These are phyloP conservation scores for Gallinago solitaria DNA, from an alignment of 2,797 vertebrate genomes.

Conservation along the genomic window DNA sequence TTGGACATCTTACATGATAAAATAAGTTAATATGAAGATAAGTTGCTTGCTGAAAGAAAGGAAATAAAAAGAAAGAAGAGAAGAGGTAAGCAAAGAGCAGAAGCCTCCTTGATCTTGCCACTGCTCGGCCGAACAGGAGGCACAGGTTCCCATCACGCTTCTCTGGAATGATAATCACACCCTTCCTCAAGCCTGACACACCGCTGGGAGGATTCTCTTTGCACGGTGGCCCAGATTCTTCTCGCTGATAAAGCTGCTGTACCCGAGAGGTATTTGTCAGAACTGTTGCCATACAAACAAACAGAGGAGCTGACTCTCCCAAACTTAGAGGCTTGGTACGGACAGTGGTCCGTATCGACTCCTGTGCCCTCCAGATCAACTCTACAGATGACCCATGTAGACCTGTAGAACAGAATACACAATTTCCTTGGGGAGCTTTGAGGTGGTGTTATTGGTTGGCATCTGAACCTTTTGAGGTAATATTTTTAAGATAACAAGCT, in stretches of 20 bases:
- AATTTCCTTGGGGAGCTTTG: neutral
- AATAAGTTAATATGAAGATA: neutral
- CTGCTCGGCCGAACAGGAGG: neutral
- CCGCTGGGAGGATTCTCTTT: constrained; percentile 40
- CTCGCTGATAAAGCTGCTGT: constrained; percentile 30
- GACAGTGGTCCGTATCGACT: neutral
- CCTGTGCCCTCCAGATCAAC: neutral
- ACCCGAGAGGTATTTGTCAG: constrained; percentile 40
- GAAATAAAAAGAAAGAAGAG: neutral
- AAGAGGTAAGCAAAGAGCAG: neutral
- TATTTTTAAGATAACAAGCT: neutral
- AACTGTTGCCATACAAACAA: neutral
- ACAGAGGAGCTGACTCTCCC: neutral
- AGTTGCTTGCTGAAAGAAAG: neutral
- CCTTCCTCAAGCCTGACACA: constrained; percentile 41
- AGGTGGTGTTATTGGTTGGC: neutral
- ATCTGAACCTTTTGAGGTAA: neutral
- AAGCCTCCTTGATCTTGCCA: neutral
- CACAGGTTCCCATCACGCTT: constrained; percentile 17
- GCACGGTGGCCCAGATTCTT: constrained; percentile 30
- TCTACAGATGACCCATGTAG: neutral
- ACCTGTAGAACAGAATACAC: neutral
- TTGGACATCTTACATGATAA: neutral
- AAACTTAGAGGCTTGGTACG: constrained; percentile 34
- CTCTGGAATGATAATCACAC: constrained; percentile 56